Evolutionary conservation across 2,113 vertebrate species (phyloP).

Genomic region (Phodopus roborovskii): DNA sequence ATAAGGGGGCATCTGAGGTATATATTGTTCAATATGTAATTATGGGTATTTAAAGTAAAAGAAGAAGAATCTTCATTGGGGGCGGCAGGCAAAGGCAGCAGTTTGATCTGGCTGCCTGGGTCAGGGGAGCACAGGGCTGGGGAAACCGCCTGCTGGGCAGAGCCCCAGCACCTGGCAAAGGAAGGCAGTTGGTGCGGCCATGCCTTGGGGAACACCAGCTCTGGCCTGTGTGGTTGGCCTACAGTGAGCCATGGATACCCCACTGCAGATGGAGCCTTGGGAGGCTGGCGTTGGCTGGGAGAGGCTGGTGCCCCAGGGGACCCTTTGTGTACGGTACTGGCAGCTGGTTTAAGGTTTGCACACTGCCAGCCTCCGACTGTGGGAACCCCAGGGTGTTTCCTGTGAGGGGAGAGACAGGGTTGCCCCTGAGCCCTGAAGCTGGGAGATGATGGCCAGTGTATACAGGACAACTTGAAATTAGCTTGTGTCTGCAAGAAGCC

Average conservation of each 20-base stretch:
- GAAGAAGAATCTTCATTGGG: not conserved
- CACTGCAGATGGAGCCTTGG: not conserved
- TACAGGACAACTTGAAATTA: conserved; percentile 69
- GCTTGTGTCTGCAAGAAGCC: conserved; percentile 65
- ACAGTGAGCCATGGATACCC: conserved; percentile 38
- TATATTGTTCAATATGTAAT: too few species aligned
- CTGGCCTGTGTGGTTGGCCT: not conserved
- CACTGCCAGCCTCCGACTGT: conserved; percentile 80
- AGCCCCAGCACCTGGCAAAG: not conserved
- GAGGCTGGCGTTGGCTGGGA: conserved; percentile 48
- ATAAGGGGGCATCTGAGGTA: not conserved
- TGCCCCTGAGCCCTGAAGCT: conserved; percentile 44
- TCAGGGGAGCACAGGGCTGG: not conserved
- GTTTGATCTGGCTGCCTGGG: not conserved
- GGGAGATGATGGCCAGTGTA: conserved; percentile 72
- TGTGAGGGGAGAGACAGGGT: conserved; percentile 4
- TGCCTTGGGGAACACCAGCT: not conserved
- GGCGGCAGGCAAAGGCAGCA: rapidly evolving
- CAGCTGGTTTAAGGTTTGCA: conserved; percentile 86
- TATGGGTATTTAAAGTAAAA: not conserved
- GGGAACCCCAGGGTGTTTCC: conserved; percentile 81
- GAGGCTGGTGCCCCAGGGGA: conserved; percentile 75
- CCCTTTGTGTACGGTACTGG: conserved; percentile 73
- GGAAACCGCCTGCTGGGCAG: conserved; percentile 33
- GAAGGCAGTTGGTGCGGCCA: not conserved